Conservation (phyloP, 2,888 invertebrate genomes). For the Seira ritae region DNA sequence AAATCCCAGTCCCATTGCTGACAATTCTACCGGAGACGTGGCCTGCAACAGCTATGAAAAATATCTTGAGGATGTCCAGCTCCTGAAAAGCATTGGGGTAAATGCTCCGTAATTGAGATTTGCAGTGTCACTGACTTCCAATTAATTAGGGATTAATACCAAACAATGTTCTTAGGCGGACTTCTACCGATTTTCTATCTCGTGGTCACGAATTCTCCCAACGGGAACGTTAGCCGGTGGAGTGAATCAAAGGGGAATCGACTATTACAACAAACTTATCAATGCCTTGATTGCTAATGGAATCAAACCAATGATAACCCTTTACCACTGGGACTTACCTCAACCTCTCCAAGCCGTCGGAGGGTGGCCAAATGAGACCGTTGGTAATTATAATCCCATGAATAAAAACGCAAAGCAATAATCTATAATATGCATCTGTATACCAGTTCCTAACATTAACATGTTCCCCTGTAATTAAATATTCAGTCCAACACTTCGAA, state of each 20-base stretch:
- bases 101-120: slow-evolving; percentile 37
- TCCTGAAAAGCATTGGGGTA: slow-evolving; percentile 75
- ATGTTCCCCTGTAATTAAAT: no score
- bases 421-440: no score
- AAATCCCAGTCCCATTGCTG: slow-evolving; percentile 74
- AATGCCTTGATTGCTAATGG: slow-evolving; percentile 80
- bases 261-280: slow-evolving; percentile 86
- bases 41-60: slow-evolving; percentile 77
- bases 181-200: slow-evolving; percentile 84
- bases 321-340: slow-evolving; percentile 84
- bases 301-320: slow-evolving; percentile 79
- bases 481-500: slow-evolving; percentile 42
- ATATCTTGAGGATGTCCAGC: slow-evolving; percentile 76
- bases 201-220: slow-evolving; percentile 87
- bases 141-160: no score
- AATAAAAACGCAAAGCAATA: no score
- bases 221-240: slow-evolving; percentile 81
- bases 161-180: no score
- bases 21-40: slow-evolving; percentile 75
- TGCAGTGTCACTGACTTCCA: no score
- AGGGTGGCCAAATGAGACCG: slow-evolving; percentile 60
- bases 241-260: slow-evolving; percentile 83
- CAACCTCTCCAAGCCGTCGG: slow-evolving; percentile 78
- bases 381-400: no score
- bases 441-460: no score